Evolutionary conservation across 1,140 invertebrate genomes (phyloP), one percentile per base, ranked within the genome.

Genomic region (Amphibalanus amphitrite): DNA sequence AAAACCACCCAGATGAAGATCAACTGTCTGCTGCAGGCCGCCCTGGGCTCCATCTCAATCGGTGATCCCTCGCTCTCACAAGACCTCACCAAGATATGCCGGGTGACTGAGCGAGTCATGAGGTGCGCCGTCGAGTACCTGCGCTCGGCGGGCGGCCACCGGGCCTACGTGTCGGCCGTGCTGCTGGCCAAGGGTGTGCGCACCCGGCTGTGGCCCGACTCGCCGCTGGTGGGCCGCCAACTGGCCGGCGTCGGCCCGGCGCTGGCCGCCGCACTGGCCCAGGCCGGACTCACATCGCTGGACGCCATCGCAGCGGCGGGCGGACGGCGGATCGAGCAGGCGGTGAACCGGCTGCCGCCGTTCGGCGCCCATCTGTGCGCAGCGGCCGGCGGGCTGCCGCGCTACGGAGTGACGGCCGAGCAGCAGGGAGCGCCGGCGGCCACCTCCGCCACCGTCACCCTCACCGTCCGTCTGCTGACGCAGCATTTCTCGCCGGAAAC

Each of bases 151-250:
- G 75, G 75, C 28, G 75, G 80, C 13, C 82, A 79, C 72, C 75
- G 76, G 40, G 72, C 78, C 30, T 73, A 89, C n/a, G 73, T 87
- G 1, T 86, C 84, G 77, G 80, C 88, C 0, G 77, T 86, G 29
- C 78, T 85, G 25, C 79, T 91, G 29, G 79, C 80, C 1, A 90
- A 91, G 81, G 88, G 87, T 76, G 81, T 90, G 69, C 77, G 80
- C 30, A 82, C 85, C 1, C 83, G 84, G 74, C 78, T 91, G 26
- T 92, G 90, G 90, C 88, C 90, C 76, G 86, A 90, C 76, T 89
- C 89, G 0, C 82, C 80, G 28, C 86, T 84, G 78, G 83, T 90
- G n/a, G 81, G 84, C 29, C 85, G 85, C 76, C 90, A 91, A 77
- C 77, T 92, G 25, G 84, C 84, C 71, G 86, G 86, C 67, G 89